phyloP scores from a whole-genome alignment of 2,888 invertebrate genomes.

The Philonicus albiceps region DNA sequence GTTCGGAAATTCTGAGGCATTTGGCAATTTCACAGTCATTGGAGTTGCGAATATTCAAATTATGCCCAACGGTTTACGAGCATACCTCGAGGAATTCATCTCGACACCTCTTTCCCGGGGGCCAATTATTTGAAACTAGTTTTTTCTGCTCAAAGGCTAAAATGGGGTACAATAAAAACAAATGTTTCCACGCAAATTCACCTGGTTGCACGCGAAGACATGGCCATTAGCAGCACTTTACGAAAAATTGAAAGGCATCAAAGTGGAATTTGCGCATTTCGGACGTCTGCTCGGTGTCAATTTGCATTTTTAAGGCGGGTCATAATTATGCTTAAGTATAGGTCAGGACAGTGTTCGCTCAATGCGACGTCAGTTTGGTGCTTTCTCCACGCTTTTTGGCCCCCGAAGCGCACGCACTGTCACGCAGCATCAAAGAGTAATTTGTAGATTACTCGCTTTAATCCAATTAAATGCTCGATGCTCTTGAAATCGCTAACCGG shows the following conservation, averaged over 20 bases:
- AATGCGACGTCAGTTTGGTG: neutral
- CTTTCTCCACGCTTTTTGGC: neutral
- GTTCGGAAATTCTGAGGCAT: neutral
- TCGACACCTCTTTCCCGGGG: neutral
- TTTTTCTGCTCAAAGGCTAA: neutral
- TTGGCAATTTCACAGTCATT: neutral
- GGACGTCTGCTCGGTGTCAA: neutral
- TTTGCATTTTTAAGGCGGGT: conserved; percentile 9
- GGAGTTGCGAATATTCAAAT: neutral
- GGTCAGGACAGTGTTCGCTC: no score
- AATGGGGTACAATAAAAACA: neutral
- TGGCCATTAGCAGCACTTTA: neutral
- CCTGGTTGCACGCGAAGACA: neutral
- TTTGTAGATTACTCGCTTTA: neutral
- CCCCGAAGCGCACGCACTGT: neutral
- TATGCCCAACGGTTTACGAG: neutral
- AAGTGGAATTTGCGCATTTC: neutral
- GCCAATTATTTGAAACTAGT: neutral
- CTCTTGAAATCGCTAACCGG: neutral
- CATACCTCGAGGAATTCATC: neutral
- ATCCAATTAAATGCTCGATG: neutral
- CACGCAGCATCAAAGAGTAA: neutral
- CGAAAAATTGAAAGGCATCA: neutral
- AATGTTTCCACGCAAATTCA: neutral
- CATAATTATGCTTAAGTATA: neutral